These are phyloP conservation scores for Sphinx pinastri DNA, from an alignment of 2,888 invertebrate species.

Conservation along the genomic window DNA sequence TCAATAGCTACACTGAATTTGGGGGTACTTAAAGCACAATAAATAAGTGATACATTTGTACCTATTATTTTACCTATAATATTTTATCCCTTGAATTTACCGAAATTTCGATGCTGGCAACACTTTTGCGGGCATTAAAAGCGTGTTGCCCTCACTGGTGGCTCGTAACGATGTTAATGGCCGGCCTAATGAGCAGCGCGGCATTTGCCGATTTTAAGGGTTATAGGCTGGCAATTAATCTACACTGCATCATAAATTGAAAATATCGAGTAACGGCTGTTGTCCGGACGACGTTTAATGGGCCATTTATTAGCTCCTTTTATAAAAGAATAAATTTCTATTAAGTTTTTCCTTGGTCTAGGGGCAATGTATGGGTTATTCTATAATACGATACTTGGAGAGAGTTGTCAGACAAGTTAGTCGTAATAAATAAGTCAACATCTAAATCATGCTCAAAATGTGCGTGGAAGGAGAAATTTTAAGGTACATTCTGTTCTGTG, in stretches of 20 bases:
- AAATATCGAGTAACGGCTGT: not conserved
- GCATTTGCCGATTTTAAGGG: constrained; percentile 24
- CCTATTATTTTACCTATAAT: too few species aligned
- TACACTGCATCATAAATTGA: constrained; percentile 17
- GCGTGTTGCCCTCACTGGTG: constrained; percentile 45
- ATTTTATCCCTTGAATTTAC: not conserved
- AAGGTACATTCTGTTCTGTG: too few species aligned
- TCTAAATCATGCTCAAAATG: too few species aligned
- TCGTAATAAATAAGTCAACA: too few species aligned
- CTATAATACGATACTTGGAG: too few species aligned
- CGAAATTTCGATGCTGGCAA: constrained; percentile 39
- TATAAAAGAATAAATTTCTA: not conserved
- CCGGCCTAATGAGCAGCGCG: constrained; percentile 50
- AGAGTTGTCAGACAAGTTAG: too few species aligned
- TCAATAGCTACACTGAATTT: too few species aligned
- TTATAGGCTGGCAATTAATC: constrained; percentile 24
- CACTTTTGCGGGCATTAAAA: constrained; percentile 49
- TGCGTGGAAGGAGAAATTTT: too few species aligned
- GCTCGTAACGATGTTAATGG: constrained; percentile 56
- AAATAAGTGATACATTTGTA: too few species aligned
- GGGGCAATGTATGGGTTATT: not conserved
- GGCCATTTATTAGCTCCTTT: not conserved
- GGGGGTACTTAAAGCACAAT: too few species aligned
- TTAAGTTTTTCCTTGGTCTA: not conserved
- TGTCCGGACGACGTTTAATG: constrained; percentile 3